Evolutionary conservation across 1,140 invertebrate genomes (phyloP), one percentile per base, ranked within the genome.

Genomic region (Pseudomyrmex concolor): DNA sequence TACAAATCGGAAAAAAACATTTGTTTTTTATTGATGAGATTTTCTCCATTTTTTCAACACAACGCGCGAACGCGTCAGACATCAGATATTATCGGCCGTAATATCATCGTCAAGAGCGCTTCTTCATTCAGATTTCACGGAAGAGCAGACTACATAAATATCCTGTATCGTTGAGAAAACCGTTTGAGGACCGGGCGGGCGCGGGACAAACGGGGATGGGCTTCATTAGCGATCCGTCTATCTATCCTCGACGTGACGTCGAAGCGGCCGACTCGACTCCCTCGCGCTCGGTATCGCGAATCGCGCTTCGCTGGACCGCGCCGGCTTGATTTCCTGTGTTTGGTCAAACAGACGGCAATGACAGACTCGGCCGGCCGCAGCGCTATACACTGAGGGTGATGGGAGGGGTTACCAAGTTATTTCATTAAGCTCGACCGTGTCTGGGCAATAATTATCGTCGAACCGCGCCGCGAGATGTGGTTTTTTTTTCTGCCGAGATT

Each of bases 161-260:
- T 80, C 43, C 54, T 68, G 54, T 43, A 51, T 80, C 43, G 51
- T 59, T 43, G 68, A 48, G 76, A 19, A 80, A 80, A 70, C 19
- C 25, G 60, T 22, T 60, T 25, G 51, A 55, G 64, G 25, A 45
- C 55, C 43, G 17, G 13, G 51, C 54, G 62, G 43, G n/a, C n/a
- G 22, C 8, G 55, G 54, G 45, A 9, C 22, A 13, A 43, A 48
- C 43, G 71, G 51, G 85, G 71, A 74, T 34, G 34, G 83, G 87
- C 80, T 91, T 91, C 88, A 91, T 91, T 90, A 91, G 89, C 83
- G 89, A 89, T 90, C 84, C 87, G 84, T 74, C 88, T 86, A 74
- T 74, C 88, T 86, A 74, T 84, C 80, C 84, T 48, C 72, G 62
- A 72, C 45, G 72, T 72, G 57, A 82, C 43, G 50, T 59, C 76